These are phyloP conservation scores for Mandrillus leucophaeus DNA, from an alignment of 2,113 vertebrate genomes.

Conservation along the genomic window DNA sequence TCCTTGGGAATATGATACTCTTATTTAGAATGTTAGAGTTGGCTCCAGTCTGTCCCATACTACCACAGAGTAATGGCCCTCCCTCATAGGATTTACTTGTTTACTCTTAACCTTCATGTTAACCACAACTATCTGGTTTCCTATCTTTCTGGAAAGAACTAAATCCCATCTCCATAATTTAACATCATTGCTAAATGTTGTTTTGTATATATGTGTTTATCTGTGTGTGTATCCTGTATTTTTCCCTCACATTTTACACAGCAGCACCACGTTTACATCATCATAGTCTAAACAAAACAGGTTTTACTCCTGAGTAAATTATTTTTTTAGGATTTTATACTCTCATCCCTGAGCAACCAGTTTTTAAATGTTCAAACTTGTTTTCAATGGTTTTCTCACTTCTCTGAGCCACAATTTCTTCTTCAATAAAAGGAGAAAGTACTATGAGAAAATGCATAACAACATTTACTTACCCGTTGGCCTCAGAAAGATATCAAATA, in stretches of 20 bases:
- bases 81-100: not conserved
- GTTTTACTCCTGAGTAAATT: not conserved
- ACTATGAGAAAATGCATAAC: not conserved
- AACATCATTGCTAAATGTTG: not conserved
- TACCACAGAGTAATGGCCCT: not conserved
- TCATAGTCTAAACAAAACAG: not conserved
- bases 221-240: not conserved
- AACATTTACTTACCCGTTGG: not conserved
- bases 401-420: not conserved
- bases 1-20: not conserved
- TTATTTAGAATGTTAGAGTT: not conserved
- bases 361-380: not conserved
- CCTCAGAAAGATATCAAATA: not conserved
- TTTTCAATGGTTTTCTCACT: not conserved
- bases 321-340: not conserved
- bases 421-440: not conserved
- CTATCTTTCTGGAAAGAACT: not conserved
- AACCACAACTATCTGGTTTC: not conserved
- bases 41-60: not conserved
- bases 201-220: not conserved
- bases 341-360: not conserved
- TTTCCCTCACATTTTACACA: not conserved
- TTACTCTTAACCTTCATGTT: not conserved
- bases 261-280: too few species aligned
- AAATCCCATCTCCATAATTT: not conserved